These are phyloP conservation scores for Cremastinae sp. DNA, from an alignment of 2,888 invertebrate genomes.

Conservation along the genomic window DNA sequence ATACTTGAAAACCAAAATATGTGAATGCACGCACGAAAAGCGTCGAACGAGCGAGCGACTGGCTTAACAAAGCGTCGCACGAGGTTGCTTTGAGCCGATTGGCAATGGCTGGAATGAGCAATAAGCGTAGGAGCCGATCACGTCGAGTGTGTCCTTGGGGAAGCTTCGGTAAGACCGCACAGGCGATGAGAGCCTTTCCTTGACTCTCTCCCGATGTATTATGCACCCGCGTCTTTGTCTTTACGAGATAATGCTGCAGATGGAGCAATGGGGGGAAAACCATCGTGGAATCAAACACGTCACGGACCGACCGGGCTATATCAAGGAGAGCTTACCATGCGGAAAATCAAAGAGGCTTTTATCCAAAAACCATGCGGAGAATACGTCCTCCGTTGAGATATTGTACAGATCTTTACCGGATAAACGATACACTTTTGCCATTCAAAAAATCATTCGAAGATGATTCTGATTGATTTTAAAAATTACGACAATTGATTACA, in stretches of 20 bases:
- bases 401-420: slow-evolving; percentile 4
- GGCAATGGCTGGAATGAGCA: slow-evolving; percentile 32
- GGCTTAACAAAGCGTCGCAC: neutral
- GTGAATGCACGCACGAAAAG: no score
- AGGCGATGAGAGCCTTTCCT: slow-evolving; percentile 32
- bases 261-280: slow-evolving; percentile 30
- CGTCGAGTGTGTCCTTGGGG: slow-evolving; percentile 40
- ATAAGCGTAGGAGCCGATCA: slow-evolving; percentile 36
- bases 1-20: no score
- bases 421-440: neutral
- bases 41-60: neutral
- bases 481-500: no score
- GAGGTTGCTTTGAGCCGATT: slow-evolving; percentile 5
- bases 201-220: slow-evolving; percentile 35
- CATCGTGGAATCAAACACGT: slow-evolving; percentile 38
- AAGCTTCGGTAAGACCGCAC: slow-evolving; percentile 17
- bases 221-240: slow-evolving; percentile 59
- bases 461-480: no score
- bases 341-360: slow-evolving; percentile 65
- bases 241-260: slow-evolving; percentile 31
- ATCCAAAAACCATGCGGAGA: slow-evolving; percentile 21
- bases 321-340: slow-evolving; percentile 35
- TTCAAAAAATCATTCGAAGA: no score
- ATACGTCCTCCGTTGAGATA: slow-evolving; percentile 11
- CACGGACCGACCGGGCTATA: slow-evolving; percentile 7